Percentiles rank a stretch among this genome's conserved stretches.
These are phyloP conservation scores for Arbacia lixula DNA, from an alignment of 53 echinoderm and acorn worm genomes.

Conservation along the genomic window DNA sequence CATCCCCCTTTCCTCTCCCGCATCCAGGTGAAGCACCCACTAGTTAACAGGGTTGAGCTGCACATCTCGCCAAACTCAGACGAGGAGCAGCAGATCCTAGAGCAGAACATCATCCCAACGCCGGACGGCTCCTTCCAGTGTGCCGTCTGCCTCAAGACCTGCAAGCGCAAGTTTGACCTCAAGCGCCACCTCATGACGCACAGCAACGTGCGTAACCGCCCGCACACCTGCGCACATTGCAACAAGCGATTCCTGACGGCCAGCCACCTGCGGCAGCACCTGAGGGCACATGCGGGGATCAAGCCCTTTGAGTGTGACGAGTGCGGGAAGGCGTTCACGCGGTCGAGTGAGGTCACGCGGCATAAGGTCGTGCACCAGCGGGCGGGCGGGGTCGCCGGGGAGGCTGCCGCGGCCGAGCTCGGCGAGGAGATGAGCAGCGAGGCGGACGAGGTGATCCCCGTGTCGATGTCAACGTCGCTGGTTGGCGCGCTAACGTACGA, in stretches of 20 bases:
- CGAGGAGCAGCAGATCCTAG: conserved; percentile 12
- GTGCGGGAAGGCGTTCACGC: conserved; percentile 42
- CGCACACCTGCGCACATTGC: conserved; percentile 37
- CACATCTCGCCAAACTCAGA: background rate
- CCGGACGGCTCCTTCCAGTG: conserved; percentile 27
- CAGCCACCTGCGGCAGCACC: conserved; percentile 51
- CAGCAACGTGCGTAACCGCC: conserved; percentile 35
- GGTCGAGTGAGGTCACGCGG: conserved; percentile 52
- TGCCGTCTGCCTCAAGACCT: conserved; percentile 44
- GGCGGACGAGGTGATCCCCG: background rate
- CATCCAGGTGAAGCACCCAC: conserved; percentile 29
- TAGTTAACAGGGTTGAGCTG: conserved; percentile 28
- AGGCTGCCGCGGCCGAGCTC: background rate
- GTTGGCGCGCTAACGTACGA: conserved; percentile 28
- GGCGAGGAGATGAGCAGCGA: no score
- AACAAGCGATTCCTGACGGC: conserved; percentile 51
- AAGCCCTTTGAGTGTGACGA: conserved; percentile 31
- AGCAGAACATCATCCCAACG: conserved; percentile 32
- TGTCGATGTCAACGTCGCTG: background rate
- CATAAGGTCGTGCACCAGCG: conserved; percentile 51
- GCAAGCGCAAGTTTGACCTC: conserved; percentile 54
- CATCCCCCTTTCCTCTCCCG: no score
- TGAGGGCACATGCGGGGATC: conserved; percentile 42
- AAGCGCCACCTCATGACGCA: conserved; percentile 47
- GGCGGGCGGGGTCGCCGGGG: background rate